Base-by-base conservation (phyloP, 2,797 vertebrate genomes). In the Sebastes kiyomatsui region DNA sequence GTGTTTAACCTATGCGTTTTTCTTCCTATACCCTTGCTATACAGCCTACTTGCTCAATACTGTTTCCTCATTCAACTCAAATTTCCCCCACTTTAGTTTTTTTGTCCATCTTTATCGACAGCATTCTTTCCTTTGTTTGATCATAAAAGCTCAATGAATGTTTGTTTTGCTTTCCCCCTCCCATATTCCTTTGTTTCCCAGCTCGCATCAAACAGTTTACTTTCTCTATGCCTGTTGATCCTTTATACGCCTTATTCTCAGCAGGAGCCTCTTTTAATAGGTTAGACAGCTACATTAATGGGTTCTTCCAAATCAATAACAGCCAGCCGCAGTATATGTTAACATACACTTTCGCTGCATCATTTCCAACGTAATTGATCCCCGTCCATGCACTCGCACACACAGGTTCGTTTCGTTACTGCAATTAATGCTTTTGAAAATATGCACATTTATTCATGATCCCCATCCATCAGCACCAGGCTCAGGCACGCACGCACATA, bases 371-470 rank as follows among this genome's bases (percentile, higher is more conserved):
- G 11, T 52, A 83, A 91, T 76, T 46, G 78, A 88, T 89, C 68
- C 46, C 33, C 12, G 4, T 52, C 71, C 25, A 9, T 33, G 58
- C 18, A 14, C 58, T 52, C 67, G 35, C 35, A 1, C 61, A 42
- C 62, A 52, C 59, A 14, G 14, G 23, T 65, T 60, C 14, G 25
- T 82, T 85, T 83, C 55, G 61, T 80, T 58, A 60, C 32, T 67
- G 55, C 74, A 86, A 88, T 90, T 79, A 87, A 79, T 64, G 72
- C 61, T 85, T 91, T 84, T 82, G 66, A 84, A 81, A 81, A 72
- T 76, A 70, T 27, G 65, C 75, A 77, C 72, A 72, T 81, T 84
- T 59, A 71, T 71, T 62, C 38, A 82, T 67, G 54, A 72, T 46
- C 22, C 68, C 68, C 54, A 78, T 88, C 76, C 54, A 71, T 80